Percentiles rank a stretch among this genome's conserved stretches.
Evolutionary conservation across 1,140 invertebrate species (phyloP).

Genomic region (Drosophila obscura): DNA sequence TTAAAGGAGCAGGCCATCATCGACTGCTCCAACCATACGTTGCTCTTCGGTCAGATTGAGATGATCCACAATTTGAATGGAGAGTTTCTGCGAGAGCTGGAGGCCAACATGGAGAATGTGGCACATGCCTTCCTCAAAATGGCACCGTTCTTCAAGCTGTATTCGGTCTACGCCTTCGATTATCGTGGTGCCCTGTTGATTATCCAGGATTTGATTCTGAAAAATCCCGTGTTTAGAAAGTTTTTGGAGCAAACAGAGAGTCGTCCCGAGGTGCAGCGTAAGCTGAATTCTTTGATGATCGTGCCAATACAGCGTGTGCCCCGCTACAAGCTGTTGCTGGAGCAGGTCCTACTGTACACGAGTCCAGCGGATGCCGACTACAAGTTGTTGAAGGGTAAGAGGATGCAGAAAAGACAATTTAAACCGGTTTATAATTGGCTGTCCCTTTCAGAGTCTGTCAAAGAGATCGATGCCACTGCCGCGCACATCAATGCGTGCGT

Average conservation of each 20-base stretch:
- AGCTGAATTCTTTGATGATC: slow-evolving; percentile 89
- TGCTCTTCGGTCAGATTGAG: slow-evolving; percentile 89
- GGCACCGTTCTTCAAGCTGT: slow-evolving; percentile 91
- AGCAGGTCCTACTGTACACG: slow-evolving; percentile 88
- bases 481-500: slow-evolving; percentile 89
- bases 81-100: slow-evolving; percentile 87
- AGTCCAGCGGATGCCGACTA: slow-evolving; percentile 86
- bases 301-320: slow-evolving; percentile 91
- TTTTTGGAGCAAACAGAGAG: slow-evolving; percentile 88
- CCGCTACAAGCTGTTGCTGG: slow-evolving; percentile 89
- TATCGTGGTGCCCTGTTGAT: slow-evolving; percentile 87
- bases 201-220: slow-evolving; percentile 86
- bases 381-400: slow-evolving; percentile 83
- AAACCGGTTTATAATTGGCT: not conserved
- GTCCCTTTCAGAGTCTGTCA: slow-evolving; percentile 85
- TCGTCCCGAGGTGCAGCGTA: slow-evolving; percentile 88
- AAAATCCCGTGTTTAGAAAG: slow-evolving; percentile 86
- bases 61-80: slow-evolving; percentile 90
- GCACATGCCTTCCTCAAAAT: slow-evolving; percentile 88
- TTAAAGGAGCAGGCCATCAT: slow-evolving; percentile 86
- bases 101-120: slow-evolving; percentile 86
- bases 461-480: slow-evolving; percentile 88
- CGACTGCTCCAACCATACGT: slow-evolving; percentile 85
- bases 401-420: slow-evolving; percentile 40
- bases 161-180: slow-evolving; percentile 91